Conservation (phyloP, 2,797 vertebrate genomes). For the Sphenodon punctatus region DNA sequence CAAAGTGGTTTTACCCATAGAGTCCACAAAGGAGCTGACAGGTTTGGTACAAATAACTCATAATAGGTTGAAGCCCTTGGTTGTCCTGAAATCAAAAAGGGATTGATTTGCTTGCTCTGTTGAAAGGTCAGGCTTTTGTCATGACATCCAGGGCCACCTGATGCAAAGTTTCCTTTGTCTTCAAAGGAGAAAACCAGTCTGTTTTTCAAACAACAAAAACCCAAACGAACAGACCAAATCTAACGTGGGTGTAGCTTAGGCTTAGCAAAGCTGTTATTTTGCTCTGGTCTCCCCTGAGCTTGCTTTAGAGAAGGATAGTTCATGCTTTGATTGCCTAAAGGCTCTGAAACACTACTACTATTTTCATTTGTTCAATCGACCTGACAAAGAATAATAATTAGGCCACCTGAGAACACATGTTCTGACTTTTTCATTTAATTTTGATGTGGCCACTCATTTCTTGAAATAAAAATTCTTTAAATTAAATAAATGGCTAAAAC, state of each 20-base stretch:
- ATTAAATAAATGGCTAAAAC: too few relatives aligned
- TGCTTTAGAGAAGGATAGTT: not conserved
- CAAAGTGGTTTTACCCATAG: not conserved
- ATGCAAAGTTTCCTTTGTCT: not conserved
- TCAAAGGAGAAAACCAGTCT: not conserved
- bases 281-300: not conserved
- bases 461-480: too few relatives aligned
- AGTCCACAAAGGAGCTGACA: not conserved
- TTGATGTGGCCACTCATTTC: not conserved
- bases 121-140: not conserved
- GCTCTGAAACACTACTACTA: not conserved
- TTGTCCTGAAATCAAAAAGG: not conserved
- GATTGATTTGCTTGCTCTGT: not conserved
- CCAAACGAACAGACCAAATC: rapidly evolving
- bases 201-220: not conserved
- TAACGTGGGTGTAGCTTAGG: not conserved
- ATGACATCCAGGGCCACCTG: not conserved
- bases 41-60: not conserved
- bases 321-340: not conserved
- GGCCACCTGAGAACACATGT: not conserved
- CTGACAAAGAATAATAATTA: not conserved
- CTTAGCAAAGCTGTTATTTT: not conserved
- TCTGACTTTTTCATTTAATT: not conserved
- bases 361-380: rapidly evolving
- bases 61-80: not conserved